Conservation (phyloP, 2,797 vertebrate genomes). For the Pelobates cultripes region DNA sequence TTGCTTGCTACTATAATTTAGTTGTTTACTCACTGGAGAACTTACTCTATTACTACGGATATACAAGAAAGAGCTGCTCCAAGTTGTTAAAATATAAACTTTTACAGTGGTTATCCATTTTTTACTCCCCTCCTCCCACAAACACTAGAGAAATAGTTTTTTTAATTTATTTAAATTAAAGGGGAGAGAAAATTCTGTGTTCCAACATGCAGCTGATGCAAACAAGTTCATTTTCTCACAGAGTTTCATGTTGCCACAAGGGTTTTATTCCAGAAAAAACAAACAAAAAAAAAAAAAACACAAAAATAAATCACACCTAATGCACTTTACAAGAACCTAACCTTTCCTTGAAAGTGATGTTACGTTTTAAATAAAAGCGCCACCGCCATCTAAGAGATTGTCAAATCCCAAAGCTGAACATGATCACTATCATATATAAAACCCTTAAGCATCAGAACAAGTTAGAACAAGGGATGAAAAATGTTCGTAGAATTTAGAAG, state of each 20-base stretch:
- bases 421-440: too few species aligned
- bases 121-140: not conserved
- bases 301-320: not conserved
- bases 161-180: not conserved
- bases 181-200: not conserved
- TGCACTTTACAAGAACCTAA: not conserved
- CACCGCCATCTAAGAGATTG: not conserved
- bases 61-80: too few species aligned
- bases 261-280: constrained; percentile 1
- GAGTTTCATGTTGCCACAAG: not conserved
- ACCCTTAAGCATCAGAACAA: too few species aligned
- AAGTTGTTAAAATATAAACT: not conserved
- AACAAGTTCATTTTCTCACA: constrained; percentile 5
- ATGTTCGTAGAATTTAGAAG: too few species aligned
- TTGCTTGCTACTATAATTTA: too few species aligned
- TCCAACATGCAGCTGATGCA: not conserved
- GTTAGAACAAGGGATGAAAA: too few species aligned
- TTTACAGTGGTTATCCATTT: not conserved
- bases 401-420: not conserved
- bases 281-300: not conserved
- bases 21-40: too few species aligned
- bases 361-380: not conserved
- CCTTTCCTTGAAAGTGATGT: not conserved
- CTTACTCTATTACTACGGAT: too few species aligned
- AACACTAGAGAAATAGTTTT: not conserved